phyloP scores from a whole-genome alignment of 1,140 invertebrate genomes.

The Goniozus legneri region DNA sequence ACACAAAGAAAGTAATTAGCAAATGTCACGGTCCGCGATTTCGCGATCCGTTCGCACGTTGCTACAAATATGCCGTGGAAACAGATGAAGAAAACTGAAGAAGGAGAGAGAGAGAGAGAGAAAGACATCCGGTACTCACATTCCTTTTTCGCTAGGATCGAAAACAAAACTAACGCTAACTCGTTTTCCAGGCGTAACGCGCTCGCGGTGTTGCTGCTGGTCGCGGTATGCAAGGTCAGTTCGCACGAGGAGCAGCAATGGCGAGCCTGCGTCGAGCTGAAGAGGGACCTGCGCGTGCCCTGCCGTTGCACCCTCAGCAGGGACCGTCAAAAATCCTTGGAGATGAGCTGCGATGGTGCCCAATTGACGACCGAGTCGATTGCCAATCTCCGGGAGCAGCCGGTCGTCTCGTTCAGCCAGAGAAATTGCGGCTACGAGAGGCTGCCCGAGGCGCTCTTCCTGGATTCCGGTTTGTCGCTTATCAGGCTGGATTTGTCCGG shows the following conservation, averaged over 20 bases:
- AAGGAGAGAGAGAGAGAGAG: no score
- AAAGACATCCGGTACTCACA: no score
- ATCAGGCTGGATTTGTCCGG: slow-evolving; percentile 77
- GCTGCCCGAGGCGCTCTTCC: slow-evolving; percentile 58
- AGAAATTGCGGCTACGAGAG: slow-evolving; percentile 73
- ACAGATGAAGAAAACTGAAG: no score
- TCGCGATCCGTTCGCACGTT: no score
- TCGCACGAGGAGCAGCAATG: slow-evolving; percentile 35
- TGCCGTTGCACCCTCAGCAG: slow-evolving; percentile 54
- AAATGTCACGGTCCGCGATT: no score
- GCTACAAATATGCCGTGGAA: no score
- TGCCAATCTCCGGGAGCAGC: slow-evolving; percentile 67
- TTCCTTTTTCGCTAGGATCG: no score
- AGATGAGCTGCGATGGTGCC: slow-evolving; percentile 77
- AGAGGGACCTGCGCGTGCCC: slow-evolving; percentile 61
- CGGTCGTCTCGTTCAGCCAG: slow-evolving; percentile 74
- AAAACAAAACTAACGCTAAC: no score
- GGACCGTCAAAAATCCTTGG: slow-evolving; percentile 46
- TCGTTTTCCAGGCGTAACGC: no score
- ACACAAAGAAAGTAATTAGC: no score
- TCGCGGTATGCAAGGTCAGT: no score
- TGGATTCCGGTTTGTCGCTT: slow-evolving; percentile 61
- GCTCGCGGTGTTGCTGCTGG: not conserved
- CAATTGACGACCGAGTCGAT: slow-evolving; percentile 77
- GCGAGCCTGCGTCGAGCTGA: slow-evolving; percentile 64